phyloP scores from a whole-genome alignment of 2,113 vertebrate genomes.

The Myrmecophaga tridactyla region DNA sequence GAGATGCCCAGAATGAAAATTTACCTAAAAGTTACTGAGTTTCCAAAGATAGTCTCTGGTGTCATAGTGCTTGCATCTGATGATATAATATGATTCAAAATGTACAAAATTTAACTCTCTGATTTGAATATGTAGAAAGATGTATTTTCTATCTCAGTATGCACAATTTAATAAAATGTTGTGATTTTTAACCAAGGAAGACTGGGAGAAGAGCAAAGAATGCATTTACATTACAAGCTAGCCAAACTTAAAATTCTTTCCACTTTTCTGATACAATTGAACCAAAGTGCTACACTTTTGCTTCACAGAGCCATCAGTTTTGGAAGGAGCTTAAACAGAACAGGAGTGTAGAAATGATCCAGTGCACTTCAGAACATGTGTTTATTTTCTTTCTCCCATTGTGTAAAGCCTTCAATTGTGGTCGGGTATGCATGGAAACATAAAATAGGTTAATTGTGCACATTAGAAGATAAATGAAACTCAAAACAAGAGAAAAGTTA shows the following conservation, averaged over 20 bases:
- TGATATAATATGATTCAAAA: background rate
- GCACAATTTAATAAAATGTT: background rate
- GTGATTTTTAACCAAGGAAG: background rate
- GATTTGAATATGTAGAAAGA: background rate
- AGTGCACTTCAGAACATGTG: background rate
- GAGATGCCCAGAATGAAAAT: background rate
- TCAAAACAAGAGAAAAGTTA: background rate
- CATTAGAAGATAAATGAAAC: background rate
- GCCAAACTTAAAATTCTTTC: background rate
- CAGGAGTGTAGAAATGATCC: background rate
- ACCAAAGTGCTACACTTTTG: background rate
- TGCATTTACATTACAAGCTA: background rate
- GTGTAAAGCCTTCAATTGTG: background rate
- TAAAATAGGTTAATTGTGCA: background rate
- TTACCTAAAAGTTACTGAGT: background rate
- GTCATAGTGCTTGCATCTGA: background rate
- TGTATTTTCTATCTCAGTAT: background rate
- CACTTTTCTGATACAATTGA: background rate
- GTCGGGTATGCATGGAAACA: background rate
- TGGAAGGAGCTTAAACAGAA: background rate
- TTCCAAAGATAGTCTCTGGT: background rate
- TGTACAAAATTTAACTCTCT: background rate
- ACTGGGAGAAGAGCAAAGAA: background rate
- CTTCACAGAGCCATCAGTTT: background rate
- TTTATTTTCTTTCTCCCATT: background rate